Evolutionary conservation across 2,888 invertebrate species (phyloP), one percentile per base, ranked within the genome.

Genomic region (Nowickia ferox): DNA sequence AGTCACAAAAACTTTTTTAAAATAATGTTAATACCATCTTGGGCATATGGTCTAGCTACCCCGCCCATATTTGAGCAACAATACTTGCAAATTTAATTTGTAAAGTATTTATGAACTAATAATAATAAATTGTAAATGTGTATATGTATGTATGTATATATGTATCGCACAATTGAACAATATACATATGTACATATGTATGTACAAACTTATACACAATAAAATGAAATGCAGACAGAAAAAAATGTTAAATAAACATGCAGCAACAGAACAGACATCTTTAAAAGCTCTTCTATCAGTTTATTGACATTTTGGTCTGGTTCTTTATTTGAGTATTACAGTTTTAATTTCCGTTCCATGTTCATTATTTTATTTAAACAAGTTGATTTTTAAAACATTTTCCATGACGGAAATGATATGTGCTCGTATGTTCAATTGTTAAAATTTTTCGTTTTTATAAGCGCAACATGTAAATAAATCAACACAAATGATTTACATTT

Each of bases 301-400:
- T 74, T 48, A 42, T 51, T 68, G 68, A 77, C 59, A 59, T 40
- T 38, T 55, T 38, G 38, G 71, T 72, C 55, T 53, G 63, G 48
- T 9, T 63, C 22, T 53, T 72, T 55, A 44, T 55, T 79, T 71
- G 38, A 44, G 53, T 44, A 19, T 44, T 59, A 17, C 57, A 38
- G 8, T 46, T 66, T 68, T 78, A 78, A 85, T 85, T 85, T 85
- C 85, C 85, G 85, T 78, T 82, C 42, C 63, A 78, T 53, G 19
- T 71, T 72, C 63, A 76, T 80, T 66, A 66, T 66, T 74, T 80
- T 66, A 68, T 76, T 75, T 46, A 63, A 61, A 65, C 40, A 53
- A 69, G 30, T 30, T 30, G 4, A 2, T 30, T 30, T 30, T 4
- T 53, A 11, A 22, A 72, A 80, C 44, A 72, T 72, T 66, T 74